Conservation (phyloP, 2,888 invertebrate species). For the Apamea monoglypha region DNA sequence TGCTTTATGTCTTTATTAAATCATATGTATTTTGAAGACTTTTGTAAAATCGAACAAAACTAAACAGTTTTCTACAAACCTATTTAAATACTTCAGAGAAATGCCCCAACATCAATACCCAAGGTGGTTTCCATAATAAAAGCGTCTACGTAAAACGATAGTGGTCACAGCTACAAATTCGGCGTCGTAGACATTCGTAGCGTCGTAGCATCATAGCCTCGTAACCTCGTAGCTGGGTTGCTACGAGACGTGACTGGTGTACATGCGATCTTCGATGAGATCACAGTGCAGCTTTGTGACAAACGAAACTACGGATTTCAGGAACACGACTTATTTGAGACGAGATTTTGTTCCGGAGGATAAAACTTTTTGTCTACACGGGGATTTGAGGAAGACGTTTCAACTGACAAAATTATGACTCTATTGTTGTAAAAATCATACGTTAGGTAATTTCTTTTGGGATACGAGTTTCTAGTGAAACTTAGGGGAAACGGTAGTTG, state of each 20-base stretch:
- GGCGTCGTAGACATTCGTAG: slow-evolving; percentile 59
- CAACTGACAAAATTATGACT: not conserved
- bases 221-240: slow-evolving; percentile 51
- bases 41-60: not conserved
- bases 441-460: not conserved
- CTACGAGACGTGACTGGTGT: slow-evolving; percentile 64
- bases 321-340: slow-evolving; percentile 36
- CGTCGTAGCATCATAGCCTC: slow-evolving; percentile 56
- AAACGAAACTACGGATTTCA: slow-evolving; percentile 57
- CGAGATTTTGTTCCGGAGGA: slow-evolving; percentile 34
- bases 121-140: slow-evolving; percentile 58
- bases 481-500: not conserved
- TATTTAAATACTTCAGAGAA: slow-evolving; percentile 40
- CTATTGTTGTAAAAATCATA: not conserved
- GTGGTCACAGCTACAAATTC: slow-evolving; percentile 63
- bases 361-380: slow-evolving; percentile 28
- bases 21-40: not conserved
- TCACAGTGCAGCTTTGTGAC: slow-evolving; percentile 62
- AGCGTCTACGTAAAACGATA: slow-evolving; percentile 54
- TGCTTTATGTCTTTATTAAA: not conserved
- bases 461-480: rapidly evolving
- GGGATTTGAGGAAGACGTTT: slow-evolving; percentile 12
- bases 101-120: slow-evolving; percentile 28
- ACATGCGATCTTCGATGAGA: slow-evolving; percentile 62
- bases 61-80: not conserved